Conservation (phyloP, 2,797 vertebrate genomes). For the Falco columbarius region DNA sequence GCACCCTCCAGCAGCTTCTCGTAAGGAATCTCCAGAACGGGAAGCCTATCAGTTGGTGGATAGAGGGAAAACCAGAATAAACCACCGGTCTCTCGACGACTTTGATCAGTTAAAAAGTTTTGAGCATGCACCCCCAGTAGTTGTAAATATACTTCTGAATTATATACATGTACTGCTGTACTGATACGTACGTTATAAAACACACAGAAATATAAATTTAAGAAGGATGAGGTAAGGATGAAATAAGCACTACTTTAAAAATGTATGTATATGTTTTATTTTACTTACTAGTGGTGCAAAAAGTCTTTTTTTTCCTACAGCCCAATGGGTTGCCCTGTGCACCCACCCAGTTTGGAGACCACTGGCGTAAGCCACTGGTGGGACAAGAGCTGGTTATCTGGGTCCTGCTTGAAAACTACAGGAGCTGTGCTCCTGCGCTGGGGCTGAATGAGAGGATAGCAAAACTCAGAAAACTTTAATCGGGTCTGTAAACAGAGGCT, state of each 20-base stretch:
- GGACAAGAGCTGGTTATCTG: background rate
- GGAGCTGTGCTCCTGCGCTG: rapidly evolving
- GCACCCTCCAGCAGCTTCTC: background rate
- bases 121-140: rapidly evolving
- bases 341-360: background rate
- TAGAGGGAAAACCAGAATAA: background rate
- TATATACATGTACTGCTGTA: background rate
- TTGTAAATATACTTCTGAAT: background rate
- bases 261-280: background rate
- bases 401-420: background rate
- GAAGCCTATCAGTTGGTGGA: background rate
- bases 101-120: background rate
- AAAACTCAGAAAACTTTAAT: background rate
- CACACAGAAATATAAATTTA: background rate
- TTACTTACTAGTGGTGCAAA: background rate
- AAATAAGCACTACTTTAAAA: background rate
- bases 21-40: background rate
- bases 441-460: background rate
- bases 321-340: rapidly evolving
- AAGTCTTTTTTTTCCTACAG: background rate
- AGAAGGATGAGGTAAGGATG: background rate
- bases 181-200: background rate
- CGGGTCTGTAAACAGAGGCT: background rate
- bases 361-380: background rate
- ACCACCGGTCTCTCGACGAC: background rate